Conservation (phyloP, 2,113 vertebrate genomes). For the Cavia aperea region DNA sequence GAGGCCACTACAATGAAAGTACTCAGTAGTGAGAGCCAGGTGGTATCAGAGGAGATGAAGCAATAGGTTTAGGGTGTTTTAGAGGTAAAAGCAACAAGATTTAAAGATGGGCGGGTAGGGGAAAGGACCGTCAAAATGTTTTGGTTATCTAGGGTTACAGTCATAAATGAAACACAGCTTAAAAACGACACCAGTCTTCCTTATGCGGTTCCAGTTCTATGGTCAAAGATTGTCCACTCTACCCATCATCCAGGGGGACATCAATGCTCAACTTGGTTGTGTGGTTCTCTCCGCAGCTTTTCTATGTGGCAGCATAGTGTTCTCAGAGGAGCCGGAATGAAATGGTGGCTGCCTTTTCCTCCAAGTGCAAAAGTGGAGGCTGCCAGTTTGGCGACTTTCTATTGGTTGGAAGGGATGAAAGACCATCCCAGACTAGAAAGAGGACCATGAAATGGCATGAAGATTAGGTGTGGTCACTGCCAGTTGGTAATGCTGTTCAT, state of each 20-base stretch:
- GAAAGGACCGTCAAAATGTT: background rate
- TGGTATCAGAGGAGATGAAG: background rate
- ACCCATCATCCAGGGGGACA: background rate
- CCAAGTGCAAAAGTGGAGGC: constrained; percentile 6
- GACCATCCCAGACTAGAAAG: background rate
- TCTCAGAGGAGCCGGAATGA: background rate
- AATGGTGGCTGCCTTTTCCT: background rate
- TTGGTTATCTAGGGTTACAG: background rate
- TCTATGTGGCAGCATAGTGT: background rate
- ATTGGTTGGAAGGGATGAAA: constrained; percentile 6
- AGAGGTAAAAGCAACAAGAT: background rate
- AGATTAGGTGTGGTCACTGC: background rate
- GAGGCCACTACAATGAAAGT: background rate
- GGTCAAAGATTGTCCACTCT: background rate
- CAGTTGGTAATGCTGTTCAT: background rate
- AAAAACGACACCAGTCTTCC: background rate
- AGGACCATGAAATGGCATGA: background rate
- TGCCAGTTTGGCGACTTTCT: background rate
- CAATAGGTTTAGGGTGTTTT: background rate
- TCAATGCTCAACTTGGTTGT: background rate
- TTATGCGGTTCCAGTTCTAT: background rate
- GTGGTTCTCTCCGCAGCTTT: background rate
- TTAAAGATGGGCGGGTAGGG: background rate
- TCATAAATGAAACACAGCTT: background rate
- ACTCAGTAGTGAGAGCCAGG: background rate